phyloP scores from a whole-genome alignment of 1,140 invertebrate genomes.

The Aplysia californica region DNA sequence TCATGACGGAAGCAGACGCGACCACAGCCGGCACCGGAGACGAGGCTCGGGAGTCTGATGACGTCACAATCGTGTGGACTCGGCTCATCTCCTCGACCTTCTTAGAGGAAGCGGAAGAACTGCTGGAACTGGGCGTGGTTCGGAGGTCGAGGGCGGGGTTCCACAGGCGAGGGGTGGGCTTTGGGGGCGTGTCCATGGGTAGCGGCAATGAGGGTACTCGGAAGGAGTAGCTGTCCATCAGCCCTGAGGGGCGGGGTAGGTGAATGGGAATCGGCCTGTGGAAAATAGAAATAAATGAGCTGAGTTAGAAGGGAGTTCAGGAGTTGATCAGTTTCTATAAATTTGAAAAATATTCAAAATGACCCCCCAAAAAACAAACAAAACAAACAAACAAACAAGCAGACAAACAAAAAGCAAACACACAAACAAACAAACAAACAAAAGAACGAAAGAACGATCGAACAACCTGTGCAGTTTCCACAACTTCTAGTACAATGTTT shows the following conservation, averaged over 20 bases:
- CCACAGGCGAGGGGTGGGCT: background rate
- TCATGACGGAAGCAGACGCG: background rate
- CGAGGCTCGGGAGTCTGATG: background rate
- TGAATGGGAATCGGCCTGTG: conserved; percentile 27
- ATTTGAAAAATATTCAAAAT: background rate
- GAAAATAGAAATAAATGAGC: conserved; percentile 1
- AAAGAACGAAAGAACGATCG: too few species aligned
- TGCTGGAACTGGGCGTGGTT: background rate
- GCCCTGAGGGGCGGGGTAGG: background rate
- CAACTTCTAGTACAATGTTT: background rate
- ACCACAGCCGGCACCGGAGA: background rate
- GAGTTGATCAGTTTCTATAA: background rate
- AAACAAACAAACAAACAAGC: too few species aligned
- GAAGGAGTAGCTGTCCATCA: background rate
- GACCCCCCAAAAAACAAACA: too few species aligned
- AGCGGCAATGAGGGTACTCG: background rate
- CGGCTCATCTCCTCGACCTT: background rate
- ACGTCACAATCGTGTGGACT: too few species aligned
- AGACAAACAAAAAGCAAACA: too few species aligned
- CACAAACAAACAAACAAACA: too few species aligned
- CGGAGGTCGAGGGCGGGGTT: conserved; percentile 20
- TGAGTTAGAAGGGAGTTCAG: background rate
- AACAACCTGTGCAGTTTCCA: background rate
- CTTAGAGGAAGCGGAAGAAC: too few species aligned
- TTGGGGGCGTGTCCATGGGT: background rate